These are phyloP conservation scores for Platycheirus albimanus DNA, from an alignment of 2,888 invertebrate genomes.

Conservation along the genomic window DNA sequence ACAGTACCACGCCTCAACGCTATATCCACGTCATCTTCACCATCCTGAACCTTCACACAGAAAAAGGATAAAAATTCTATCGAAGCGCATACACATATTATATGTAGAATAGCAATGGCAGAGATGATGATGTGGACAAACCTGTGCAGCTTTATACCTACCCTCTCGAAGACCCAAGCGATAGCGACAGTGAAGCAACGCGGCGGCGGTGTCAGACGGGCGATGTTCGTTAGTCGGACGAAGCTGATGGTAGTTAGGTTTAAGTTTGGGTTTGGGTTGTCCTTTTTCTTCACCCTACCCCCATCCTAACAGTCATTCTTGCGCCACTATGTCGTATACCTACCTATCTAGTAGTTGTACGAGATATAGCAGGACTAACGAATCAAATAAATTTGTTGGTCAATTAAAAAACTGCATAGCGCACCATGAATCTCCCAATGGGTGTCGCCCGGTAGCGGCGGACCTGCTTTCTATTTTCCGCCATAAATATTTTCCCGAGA, in stretches of 20 bases:
- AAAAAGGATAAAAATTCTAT: conserved; percentile 72
- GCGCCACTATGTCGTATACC: neutral
- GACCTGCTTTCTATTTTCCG: conserved; percentile 60
- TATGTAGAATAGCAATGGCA: conserved; percentile 18
- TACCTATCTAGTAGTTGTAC: conserved; percentile 30
- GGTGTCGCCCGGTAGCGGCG: conserved; percentile 49
- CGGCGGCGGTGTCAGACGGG: conserved; percentile 6
- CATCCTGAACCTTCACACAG: conserved; percentile 58
- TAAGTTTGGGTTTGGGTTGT: neutral
- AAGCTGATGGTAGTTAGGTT: conserved; percentile 2
- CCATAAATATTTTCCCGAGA: conserved; percentile 65
- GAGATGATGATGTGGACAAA: conserved; percentile 71
- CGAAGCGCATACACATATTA: conserved; percentile 47
- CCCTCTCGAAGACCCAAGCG: conserved; percentile 47
- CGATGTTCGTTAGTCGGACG: conserved; percentile 61
- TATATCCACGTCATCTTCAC: conserved; percentile 41
- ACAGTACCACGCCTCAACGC: conserved; percentile 64
- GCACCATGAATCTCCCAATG: conserved; percentile 75
- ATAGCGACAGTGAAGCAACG: neutral
- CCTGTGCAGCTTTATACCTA: conserved; percentile 71
- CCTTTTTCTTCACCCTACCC: conserved; percentile 4
- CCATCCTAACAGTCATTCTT: conserved; percentile 10
- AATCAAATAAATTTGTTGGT: conserved; percentile 83
- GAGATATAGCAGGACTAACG: conserved; percentile 79
- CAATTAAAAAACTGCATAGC: conserved; percentile 83